Evolutionary conservation across 2,113 vertebrate genomes (phyloP).

Genomic region (Seriola quinqueradiata): DNA sequence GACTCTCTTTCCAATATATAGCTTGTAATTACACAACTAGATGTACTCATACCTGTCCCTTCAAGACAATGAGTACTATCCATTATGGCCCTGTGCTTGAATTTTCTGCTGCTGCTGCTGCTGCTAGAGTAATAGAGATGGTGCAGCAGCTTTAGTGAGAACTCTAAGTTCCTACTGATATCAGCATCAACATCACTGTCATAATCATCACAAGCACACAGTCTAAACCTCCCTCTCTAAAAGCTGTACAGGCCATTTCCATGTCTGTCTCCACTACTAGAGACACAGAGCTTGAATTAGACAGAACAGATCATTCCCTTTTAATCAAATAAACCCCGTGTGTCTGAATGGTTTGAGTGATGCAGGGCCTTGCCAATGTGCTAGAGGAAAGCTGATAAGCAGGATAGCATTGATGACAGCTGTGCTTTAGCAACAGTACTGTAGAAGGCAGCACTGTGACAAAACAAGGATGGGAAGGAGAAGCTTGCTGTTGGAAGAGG

Average conservation of each 20-base stretch:
- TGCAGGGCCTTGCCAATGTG: constrained; percentile 37
- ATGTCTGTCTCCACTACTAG: constrained; percentile 15
- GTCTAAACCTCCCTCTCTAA: constrained; percentile 33
- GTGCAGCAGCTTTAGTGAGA: constrained; percentile 29
- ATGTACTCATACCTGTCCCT: constrained; percentile 9
- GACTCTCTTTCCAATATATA: not conserved
- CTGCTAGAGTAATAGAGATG: constrained; percentile 11
- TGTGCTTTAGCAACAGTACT: constrained; percentile 54
- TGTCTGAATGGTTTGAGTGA: constrained; percentile 54
- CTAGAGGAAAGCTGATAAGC: constrained; percentile 60
- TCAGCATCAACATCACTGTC: constrained; percentile 33
- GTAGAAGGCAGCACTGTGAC: constrained; percentile 45
- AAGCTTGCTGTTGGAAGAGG: constrained; percentile 26
- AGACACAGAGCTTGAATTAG: constrained; percentile 49
- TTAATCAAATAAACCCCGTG: constrained; percentile 59
- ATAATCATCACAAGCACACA: constrained; percentile 28
- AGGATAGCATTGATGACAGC: constrained; percentile 53
- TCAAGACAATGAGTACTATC: constrained; percentile 6
- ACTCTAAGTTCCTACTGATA: constrained; percentile 35
- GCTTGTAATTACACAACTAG: constrained; percentile 20
- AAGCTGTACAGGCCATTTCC: constrained; percentile 29
- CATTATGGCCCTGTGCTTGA: constrained; percentile 5
- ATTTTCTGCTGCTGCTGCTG: constrained; percentile 12
- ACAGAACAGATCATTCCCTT: constrained; percentile 43
- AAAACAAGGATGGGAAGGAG: constrained; percentile 32